Evolutionary conservation across 2,888 invertebrate genomes (phyloP), one percentile per base, ranked within the genome.

Genomic region (Plagodis dolabraria): DNA sequence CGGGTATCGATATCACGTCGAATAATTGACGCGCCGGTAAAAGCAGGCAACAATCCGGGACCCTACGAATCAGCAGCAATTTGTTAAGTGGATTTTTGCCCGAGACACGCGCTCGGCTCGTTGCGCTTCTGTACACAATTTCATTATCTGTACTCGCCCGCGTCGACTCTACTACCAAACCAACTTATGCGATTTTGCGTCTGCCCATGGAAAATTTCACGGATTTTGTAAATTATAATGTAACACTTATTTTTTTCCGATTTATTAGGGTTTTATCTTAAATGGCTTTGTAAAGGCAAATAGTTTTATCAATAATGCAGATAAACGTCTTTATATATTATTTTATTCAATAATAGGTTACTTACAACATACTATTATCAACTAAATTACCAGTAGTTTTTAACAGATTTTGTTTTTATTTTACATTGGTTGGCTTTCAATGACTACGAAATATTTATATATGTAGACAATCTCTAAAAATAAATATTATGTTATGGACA

Each of bases 51-150:
- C 91, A 91, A 91, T 89, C 90, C 90, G 86, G 87, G 91, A 87
- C 92, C 92, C 89, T 88, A 85, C 90, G 91, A 92, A 92, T 92
- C 92, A 92, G 91, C 92, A 89, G 92, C 92, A 93, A 93, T 93
- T 93, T 93, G 93, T 93, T 92, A 93, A 93, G 93, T 93, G 93
- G 93, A 93, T 93, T 93, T 93, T 93, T 92, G 90, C 85, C 87
- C 91, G 92, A 92, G 92, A 91, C 92, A 89, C 89, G 90, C 89
- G 87, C 90, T 80, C 87, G 90, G 83, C 89, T 88, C 92, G 92
- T 86, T 89, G 91, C 92, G 92, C 92, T 89, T 83, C 89, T 92
- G 88, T 89, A 92, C 92, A 92, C 92, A 92, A 92, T 92, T 92
- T 92, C 92, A 92, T 92, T 92, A 92, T 91, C 89, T 89, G 62